Conservation (phyloP, 2,888 invertebrate genomes). For the Phymatocera aterrima region DNA sequence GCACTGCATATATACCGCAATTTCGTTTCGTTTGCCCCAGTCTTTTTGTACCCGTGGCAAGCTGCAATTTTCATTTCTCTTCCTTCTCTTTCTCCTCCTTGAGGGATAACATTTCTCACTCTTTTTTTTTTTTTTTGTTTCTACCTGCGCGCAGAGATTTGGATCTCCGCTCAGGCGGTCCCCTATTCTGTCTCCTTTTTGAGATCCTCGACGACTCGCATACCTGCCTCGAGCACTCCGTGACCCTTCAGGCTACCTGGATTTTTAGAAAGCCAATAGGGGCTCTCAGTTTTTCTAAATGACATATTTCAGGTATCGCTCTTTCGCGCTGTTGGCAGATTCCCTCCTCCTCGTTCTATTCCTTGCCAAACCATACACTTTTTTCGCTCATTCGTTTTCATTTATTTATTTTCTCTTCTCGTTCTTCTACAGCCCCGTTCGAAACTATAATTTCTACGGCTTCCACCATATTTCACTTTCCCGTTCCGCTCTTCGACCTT, state of each 20-base stretch:
- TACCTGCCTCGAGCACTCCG: not conserved
- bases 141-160: not conserved
- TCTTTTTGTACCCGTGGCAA: not conserved
- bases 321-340: conserved; percentile 34
- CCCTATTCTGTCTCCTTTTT: not conserved
- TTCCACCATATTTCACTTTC: not conserved
- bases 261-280: conserved; percentile 17
- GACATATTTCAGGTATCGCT: conserved; percentile 17
- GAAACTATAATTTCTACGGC: too few relatives aligned
- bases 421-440: not conserved
- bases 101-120: conserved; percentile 7
- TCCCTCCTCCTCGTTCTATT: conserved; percentile 2
- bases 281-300: conserved; percentile 36
- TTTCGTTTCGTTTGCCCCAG: not conserved
- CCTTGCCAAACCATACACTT: not conserved
- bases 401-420: not conserved
- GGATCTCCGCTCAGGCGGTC: not conserved
- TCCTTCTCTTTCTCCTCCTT: not conserved
- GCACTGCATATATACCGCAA: not conserved
- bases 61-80: not conserved
- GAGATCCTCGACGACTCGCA: conserved; percentile 6
- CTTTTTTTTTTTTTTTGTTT: not conserved
- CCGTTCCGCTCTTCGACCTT: conserved; percentile 18
- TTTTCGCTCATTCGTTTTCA: not conserved
- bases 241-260: conserved; percentile 39